Conservation (phyloP, 2,113 vertebrate genomes). For the Mormoops blainvillei region DNA sequence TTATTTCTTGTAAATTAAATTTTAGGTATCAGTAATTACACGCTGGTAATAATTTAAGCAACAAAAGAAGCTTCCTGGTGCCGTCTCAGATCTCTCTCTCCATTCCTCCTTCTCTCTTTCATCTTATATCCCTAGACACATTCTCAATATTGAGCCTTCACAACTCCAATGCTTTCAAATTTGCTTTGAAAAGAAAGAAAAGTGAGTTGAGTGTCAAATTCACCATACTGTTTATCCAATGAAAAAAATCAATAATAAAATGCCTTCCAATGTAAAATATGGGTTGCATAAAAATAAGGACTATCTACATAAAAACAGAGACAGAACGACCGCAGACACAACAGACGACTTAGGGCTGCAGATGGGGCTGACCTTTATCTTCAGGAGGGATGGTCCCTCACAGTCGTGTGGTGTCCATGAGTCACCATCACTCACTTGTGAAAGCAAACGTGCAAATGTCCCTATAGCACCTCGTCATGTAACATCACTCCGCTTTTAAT, state of each 20-base stretch:
- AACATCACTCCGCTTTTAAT: conserved; percentile 42
- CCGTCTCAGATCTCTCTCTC: not conserved
- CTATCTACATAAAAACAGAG: conserved; percentile 24
- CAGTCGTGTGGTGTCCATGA: conserved; percentile 34
- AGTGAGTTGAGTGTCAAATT: conserved; percentile 32
- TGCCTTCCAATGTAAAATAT: conserved; percentile 14
- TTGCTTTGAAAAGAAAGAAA: conserved; percentile 25
- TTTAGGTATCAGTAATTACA: not conserved
- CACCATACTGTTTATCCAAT: conserved; percentile 1
- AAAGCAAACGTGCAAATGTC: conserved; percentile 70
- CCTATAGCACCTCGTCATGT: not conserved
- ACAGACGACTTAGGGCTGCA: conserved; percentile 64
- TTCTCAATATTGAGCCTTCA: not conserved
- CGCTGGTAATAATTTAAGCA: not conserved
- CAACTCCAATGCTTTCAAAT: not conserved
- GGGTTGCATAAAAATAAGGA: conserved; percentile 42
- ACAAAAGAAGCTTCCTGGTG: not conserved
- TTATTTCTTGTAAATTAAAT: not conserved
- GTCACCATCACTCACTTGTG: conserved; percentile 48
- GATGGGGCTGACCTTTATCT: conserved; percentile 74
- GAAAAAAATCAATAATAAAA: conserved; percentile 51
- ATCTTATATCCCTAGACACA: not conserved
- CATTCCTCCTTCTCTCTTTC: too few species aligned
- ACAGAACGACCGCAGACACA: conserved; percentile 18
- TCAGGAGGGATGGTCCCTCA: conserved; percentile 68